phyloP scores from a whole-genome alignment of 1,140 invertebrate species.

The Nixonia krombeini region DNA sequence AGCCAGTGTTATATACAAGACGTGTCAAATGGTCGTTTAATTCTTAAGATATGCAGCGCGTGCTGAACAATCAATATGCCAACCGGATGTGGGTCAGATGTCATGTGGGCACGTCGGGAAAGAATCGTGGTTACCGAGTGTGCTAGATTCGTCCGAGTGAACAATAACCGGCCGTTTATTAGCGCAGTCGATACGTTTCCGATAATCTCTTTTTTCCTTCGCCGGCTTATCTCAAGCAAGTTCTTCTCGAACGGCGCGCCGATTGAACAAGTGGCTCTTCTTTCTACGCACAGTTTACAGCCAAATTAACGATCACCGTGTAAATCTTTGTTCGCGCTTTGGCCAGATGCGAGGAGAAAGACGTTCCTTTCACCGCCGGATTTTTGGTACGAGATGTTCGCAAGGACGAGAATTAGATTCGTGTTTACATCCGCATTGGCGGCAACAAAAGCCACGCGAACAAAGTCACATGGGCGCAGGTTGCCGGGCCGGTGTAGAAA shows the following conservation, averaged over 20 bases:
- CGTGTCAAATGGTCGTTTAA: background rate
- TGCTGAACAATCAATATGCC: slow-evolving; percentile 8
- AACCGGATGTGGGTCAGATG: slow-evolving; percentile 62
- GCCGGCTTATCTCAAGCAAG: too few species aligned
- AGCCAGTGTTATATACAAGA: background rate
- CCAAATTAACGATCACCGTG: too few species aligned
- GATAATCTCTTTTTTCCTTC: too few species aligned
- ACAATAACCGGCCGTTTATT: too few species aligned
- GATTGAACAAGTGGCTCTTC: too few species aligned
- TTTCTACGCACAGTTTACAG: too few species aligned
- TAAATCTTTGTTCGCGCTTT: too few species aligned
- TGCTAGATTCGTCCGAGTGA: background rate
- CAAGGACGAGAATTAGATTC: background rate
- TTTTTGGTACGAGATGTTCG: too few species aligned
- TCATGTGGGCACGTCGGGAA: slow-evolving; percentile 42
- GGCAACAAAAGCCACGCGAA: slow-evolving; percentile 9
- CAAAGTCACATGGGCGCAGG: slow-evolving; percentile 27
- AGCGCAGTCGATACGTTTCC: too few species aligned
- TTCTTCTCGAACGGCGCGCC: too few species aligned
- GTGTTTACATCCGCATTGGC: slow-evolving; percentile 1
- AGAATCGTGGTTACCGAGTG: slow-evolving; percentile 3
- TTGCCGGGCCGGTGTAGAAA: slow-evolving; percentile 41
- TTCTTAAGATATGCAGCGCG: slow-evolving; percentile 1
- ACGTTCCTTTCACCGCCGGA: too few species aligned
- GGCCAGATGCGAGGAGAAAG: too few species aligned